Evolutionary conservation across 2,113 vertebrate genomes (phyloP).

Genomic region (Nicator chloris): DNA sequence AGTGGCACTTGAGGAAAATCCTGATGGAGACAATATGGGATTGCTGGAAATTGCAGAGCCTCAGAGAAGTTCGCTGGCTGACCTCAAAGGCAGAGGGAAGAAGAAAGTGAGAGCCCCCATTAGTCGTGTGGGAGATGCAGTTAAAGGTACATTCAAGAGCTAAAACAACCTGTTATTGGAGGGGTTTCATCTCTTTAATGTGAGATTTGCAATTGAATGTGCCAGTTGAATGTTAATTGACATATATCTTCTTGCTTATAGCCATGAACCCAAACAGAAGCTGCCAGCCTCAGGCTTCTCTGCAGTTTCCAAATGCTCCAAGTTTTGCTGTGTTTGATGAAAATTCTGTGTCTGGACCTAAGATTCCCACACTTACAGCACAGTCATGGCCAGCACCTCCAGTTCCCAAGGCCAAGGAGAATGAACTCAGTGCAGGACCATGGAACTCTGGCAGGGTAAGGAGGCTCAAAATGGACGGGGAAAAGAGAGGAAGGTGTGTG

Average conservation of each 20-base stretch:
- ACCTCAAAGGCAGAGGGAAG: conserved; percentile 88
- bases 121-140: conserved; percentile 74
- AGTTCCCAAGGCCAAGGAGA: conserved; percentile 83
- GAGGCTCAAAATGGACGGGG: not conserved
- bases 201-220: not conserved
- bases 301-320: conserved; percentile 63
- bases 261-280: conserved; percentile 71
- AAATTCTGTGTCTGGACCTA: conserved; percentile 66
- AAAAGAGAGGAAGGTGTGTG: not conserved
- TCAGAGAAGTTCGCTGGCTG: conserved; percentile 81
- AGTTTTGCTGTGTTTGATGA: conserved; percentile 86
- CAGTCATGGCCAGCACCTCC: conserved; percentile 85
- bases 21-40: conserved; percentile 27
- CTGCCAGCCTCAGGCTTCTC: conserved; percentile 47
- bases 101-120: conserved; percentile 83
- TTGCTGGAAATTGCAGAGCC: conserved; percentile 51
- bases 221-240: not conserved
- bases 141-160: conserved; percentile 74
- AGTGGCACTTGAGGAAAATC: conserved; percentile 69
- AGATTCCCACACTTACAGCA: conserved; percentile 51
- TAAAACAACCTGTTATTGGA: not conserved
- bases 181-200: not conserved
- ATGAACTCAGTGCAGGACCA: conserved; percentile 80
- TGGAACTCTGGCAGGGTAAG: conserved; percentile 88
- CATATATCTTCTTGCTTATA: conserved; percentile 25